phyloP scores from a whole-genome alignment of 2,113 vertebrate genomes.

The Prochilodus magdalenae region DNA sequence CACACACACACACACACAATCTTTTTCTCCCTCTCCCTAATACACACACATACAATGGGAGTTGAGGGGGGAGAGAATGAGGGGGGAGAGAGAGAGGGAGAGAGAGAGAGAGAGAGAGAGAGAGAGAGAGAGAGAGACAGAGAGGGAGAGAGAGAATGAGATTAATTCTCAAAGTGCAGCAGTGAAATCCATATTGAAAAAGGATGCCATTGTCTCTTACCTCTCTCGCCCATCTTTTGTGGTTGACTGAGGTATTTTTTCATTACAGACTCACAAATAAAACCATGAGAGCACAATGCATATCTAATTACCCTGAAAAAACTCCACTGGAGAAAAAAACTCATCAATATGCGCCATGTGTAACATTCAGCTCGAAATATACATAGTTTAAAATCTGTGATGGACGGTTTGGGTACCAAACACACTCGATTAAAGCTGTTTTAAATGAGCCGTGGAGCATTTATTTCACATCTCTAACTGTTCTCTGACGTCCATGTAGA shows the following conservation, averaged over 20 bases:
- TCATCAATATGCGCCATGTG: not conserved
- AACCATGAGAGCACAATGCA: not conserved
- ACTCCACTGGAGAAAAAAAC: not conserved
- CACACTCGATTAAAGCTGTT: not conserved
- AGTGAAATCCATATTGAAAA: constrained; percentile 72
- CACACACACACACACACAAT: constrained; percentile 37
- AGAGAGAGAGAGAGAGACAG: constrained; percentile 41
- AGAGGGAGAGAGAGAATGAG: constrained; percentile 52
- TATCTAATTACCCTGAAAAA: not conserved
- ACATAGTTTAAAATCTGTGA: not conserved
- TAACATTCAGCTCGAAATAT: not conserved
- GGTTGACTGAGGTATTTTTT: constrained; percentile 11
- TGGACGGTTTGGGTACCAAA: no score
- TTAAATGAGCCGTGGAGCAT: not conserved
- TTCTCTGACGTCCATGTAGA: no score
- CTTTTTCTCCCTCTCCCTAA: constrained; percentile 35
- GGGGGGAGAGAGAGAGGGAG: constrained; percentile 30
- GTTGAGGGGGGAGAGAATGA: not conserved
- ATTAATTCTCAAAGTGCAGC: constrained; percentile 72
- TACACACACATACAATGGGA: constrained; percentile 33
- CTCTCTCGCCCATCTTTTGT: constrained; percentile 56
- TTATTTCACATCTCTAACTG: no score
- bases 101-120: constrained; percentile 14
- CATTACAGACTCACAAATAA: constrained; percentile 20
- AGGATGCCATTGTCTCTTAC: constrained; percentile 67